Evolutionary conservation across 2,888 invertebrate species (phyloP), one percentile per base, ranked within the genome.

Genomic region (Ferrisia virgata): DNA sequence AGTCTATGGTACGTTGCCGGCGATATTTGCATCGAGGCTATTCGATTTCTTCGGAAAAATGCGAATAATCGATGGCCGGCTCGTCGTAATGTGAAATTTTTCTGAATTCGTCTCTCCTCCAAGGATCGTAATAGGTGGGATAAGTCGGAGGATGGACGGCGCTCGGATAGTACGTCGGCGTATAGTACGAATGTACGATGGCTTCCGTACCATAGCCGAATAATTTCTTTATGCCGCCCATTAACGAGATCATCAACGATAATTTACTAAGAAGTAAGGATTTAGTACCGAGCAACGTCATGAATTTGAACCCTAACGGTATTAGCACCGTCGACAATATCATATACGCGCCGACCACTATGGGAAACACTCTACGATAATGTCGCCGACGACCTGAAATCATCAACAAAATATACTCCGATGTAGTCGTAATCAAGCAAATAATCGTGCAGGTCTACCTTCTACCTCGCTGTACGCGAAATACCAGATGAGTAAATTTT

Each of bases 221-320:
- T 22, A 36, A 25, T 85, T 79, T 85, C 58, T 58, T 84, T 28
- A 84, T 36, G 18, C 79, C 85, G 9, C 86, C 86, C 85, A 86
- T 86, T 84, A 94, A 94, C 2, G 94, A 93, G 13, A 95, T 89
- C 79, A 95, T 90, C 5, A 95, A 89, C 0, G 95, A 95, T 92
- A 95, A 93, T 89, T 95, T 95, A 2, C 95, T 94, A 25, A 95
- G 89, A 0, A 95, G 89, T 3, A 95, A 88, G 0, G 95, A 95
- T 88, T 95, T 95, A 39, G 95, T 95, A 5, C 94, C 94, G 1
- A 95, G 90, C 0, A 95, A 93, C 0, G 95, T 94, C 0, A 95
- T 90, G 88, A 95, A 93, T 88, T 95, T 95, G 88, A 95, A 95
- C 15, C 95, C 95, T 92, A 95, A 92, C 0, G 95, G 95, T 15